Percentiles rank a stretch among this genome's conserved stretches.
These are phyloP conservation scores for Synaphobranchus kaupii DNA, from an alignment of 2,797 vertebrate species.

Conservation along the genomic window DNA sequence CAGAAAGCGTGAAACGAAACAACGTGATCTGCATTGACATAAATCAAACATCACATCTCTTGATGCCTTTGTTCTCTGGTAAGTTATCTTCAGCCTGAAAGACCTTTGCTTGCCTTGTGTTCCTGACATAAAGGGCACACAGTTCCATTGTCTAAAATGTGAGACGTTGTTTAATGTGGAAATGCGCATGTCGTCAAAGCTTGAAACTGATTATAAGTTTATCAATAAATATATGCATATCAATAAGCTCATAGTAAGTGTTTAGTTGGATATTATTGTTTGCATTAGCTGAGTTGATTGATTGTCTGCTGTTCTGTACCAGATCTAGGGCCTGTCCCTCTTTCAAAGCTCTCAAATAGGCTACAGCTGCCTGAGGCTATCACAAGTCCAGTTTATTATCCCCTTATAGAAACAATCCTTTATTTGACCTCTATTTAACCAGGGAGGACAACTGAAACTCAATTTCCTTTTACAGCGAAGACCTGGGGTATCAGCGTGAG, in stretches of 20 bases:
- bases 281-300: not conserved
- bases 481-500: no score
- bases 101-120: not conserved
- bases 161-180: not conserved
- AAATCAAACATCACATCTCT: not conserved
- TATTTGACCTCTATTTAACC: no score
- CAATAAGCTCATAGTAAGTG: not conserved
- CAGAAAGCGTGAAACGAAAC: not conserved
- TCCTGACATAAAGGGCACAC: not conserved
- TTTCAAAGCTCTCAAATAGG: not conserved
- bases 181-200: not conserved
- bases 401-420: not conserved
- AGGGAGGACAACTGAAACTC: no score
- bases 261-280: not conserved
- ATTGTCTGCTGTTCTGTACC: not conserved
- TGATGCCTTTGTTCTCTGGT: not conserved
- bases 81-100: not conserved
- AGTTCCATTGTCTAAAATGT: not conserved
- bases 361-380: not conserved
- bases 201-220: not conserved
- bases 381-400: not conserved
- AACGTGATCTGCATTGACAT: not conserved
- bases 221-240: not conserved
- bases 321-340: not conserved
- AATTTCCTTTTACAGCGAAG: no score